A percentile compares a stretch with the other conserved stretches of the same genome.
phyloP scores from a whole-genome alignment of 1,140 invertebrate genomes.

The Xylocopa sonorina region DNA sequence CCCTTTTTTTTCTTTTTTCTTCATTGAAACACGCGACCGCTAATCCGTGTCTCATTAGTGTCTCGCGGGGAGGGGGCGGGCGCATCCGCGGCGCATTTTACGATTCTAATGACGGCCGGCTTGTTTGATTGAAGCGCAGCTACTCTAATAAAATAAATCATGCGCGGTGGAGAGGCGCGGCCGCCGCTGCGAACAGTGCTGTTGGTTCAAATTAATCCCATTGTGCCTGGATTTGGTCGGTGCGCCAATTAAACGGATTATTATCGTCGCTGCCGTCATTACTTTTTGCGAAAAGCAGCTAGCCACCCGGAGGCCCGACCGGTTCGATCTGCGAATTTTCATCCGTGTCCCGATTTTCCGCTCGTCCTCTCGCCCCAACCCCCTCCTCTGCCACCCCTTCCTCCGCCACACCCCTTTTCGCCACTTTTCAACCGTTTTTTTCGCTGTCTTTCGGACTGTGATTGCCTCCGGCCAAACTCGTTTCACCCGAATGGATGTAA shows the following conservation, averaged over 20 bases:
- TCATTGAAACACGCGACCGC: conserved; percentile 56
- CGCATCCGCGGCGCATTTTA: conserved; percentile 59
- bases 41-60: conserved; percentile 64
- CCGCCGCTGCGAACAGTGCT: conserved; percentile 62
- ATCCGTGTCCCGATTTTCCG: conserved; percentile 6
- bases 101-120: conserved; percentile 68
- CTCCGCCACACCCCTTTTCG: background rate
- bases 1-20: background rate
- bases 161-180: conserved; percentile 58
- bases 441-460: conserved; percentile 37
- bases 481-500: conserved; percentile 47
- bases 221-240: conserved; percentile 70
- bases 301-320: background rate
- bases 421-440: background rate
- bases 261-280: conserved; percentile 69
- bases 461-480: conserved; percentile 36
- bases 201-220: conserved; percentile 71
- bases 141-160: conserved; percentile 72
- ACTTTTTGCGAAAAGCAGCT: conserved; percentile 68
- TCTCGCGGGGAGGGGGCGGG: conserved; percentile 50
- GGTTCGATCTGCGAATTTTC: conserved; percentile 59
- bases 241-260: conserved; percentile 71
- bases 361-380: background rate
- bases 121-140: conserved; percentile 66
- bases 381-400: background rate